Base-by-base conservation (phyloP, 2,888 invertebrate genomes). In the Helobdella robusta region DNA sequence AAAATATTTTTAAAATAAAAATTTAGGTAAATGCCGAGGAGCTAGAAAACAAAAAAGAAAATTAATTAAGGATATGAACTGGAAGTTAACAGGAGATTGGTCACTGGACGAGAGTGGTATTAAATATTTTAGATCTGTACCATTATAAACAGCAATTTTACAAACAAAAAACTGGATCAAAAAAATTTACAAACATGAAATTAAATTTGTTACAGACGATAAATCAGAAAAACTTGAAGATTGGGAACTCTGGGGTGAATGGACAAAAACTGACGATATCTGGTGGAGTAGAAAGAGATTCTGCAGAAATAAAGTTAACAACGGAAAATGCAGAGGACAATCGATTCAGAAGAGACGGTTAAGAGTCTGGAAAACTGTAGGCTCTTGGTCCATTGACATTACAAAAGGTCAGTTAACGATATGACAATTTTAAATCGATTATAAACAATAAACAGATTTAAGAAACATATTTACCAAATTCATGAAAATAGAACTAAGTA, bases 221-320 rank as follows among this genome's bases (percentile, higher is more conserved):
- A 32, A 30, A 30, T n/a, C 25, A 46, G 62, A 62, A 32, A 50
- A 34, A 15, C 30, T 32, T 32, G 48, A 46, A n/a, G 62, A 62
- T 32, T 62, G 62, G 62, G 30, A 36, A 40, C 25, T 60, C 2
- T 60, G 60, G 60, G 60, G 60, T 25, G 60, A 35, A 2, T 60
- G 60, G 60, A 44, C 44, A n/a, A 28, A 44, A 40, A 30, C 23
- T 25, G 44, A 59, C 20, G 25, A 25, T 15, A 11, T n/a, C n/a
- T n/a, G 32, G 30, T 23, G 32, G 25, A 28, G 28, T 28, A 40
- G 60, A 40, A 36, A 40, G 44, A 60, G 60, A 25, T 35, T 40
- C 20, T 40, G 60, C 25, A 60, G 25, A 25, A 40, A 40, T 28
- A 60, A 60, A 23, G 60, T 15, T 25, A 44, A 25, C 15, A 35